A percentile compares a stretch with the other conserved stretches of the same genome.
Evolutionary conservation across 2,888 invertebrate genomes (phyloP).

Genomic region (Prostheceraeus crozeri): DNA sequence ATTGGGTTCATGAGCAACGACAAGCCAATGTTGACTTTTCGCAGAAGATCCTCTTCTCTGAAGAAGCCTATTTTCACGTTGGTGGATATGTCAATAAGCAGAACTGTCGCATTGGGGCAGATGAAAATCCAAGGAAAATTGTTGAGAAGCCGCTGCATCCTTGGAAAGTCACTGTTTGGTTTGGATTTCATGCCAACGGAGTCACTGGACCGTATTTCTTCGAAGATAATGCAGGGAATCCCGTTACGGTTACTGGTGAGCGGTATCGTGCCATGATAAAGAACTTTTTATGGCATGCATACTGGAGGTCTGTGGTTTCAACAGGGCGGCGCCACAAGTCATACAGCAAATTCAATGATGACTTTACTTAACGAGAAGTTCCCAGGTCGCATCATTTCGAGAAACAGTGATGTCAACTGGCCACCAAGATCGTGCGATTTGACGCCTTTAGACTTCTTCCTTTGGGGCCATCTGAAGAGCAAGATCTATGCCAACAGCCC

Average conservation of each 20-base stretch:
- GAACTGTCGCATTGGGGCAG: constrained; percentile 48
- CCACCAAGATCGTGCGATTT: background rate
- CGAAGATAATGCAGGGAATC: constrained; percentile 45
- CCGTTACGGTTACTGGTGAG: background rate
- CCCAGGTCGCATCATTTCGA: background rate
- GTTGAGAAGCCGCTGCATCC: constrained; percentile 48
- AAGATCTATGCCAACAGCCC: constrained; percentile 1
- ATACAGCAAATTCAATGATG: background rate
- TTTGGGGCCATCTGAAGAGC: background rate
- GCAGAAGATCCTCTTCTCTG: constrained; percentile 38
- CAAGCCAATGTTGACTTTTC: background rate
- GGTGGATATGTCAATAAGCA: constrained; percentile 48
- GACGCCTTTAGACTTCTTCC: constrained; percentile 3
- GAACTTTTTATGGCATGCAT: background rate
- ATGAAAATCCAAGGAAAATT: constrained; percentile 46
- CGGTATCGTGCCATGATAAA: background rate
- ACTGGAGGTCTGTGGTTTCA: background rate
- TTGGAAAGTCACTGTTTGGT: constrained; percentile 51
- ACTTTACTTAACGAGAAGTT: background rate
- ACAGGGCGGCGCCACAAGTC: constrained; percentile 4
- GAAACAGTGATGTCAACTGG: background rate
- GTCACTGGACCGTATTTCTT: constrained; percentile 51
- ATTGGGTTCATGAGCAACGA: background rate
- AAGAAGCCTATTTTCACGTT: background rate
- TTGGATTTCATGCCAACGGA: constrained; percentile 51